These are phyloP conservation scores for Dendropsophus ebraccatus DNA, from an alignment of 2,113 vertebrate genomes.

Conservation along the genomic window DNA sequence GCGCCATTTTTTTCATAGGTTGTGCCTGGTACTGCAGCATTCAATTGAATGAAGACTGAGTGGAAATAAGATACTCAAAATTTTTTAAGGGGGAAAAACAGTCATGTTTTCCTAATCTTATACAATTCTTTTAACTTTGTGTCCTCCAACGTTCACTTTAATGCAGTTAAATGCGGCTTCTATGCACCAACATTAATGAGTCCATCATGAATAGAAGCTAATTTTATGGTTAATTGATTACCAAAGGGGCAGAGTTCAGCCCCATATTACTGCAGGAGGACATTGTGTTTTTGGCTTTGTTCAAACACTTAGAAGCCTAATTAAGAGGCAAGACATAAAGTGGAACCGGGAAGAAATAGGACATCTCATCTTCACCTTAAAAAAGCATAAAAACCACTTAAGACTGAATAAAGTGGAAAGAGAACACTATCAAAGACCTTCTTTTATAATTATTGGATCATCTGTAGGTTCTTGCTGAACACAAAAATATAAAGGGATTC, in stretches of 20 bases:
- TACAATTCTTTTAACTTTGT: not conserved
- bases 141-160: not conserved
- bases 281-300: slow-evolving; percentile 22
- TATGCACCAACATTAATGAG: not conserved
- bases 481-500: too few species aligned
- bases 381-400: not conserved
- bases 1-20: not conserved
- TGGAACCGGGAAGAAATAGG: not conserved
- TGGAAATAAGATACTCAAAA: too few species aligned
- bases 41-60: not conserved
- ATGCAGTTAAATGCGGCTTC: not conserved
- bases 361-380: not conserved
- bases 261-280: not conserved
- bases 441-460: not conserved
- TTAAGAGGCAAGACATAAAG: not conserved
- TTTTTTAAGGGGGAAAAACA: too few species aligned
- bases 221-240: not conserved
- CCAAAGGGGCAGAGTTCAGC: not conserved
- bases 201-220: not conserved
- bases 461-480: not conserved
- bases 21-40: not conserved
- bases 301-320: not conserved
- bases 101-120: not conserved
- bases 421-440: not conserved
- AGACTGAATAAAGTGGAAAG: not conserved